Percentiles rank a stretch among this genome's conserved stretches.
phyloP scores from a whole-genome alignment of 2,113 vertebrate species.

The Gnathonemus echidnorhynchus region DNA sequence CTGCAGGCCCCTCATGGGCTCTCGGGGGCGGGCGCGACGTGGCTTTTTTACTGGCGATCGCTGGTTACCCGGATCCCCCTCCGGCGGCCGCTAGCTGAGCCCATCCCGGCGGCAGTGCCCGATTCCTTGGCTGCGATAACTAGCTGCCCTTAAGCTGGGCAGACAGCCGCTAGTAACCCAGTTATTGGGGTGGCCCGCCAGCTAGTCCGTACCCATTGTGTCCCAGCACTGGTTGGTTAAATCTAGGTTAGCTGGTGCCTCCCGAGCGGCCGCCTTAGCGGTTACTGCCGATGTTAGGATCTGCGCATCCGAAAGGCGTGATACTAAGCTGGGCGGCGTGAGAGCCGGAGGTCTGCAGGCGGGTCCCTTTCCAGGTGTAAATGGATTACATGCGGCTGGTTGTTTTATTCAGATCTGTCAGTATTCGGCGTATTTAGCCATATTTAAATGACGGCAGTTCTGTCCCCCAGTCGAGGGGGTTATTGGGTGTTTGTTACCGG shows the following conservation, averaged over 20 bases:
- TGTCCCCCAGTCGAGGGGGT: neutral
- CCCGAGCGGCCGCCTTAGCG: neutral
- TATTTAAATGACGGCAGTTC: neutral
- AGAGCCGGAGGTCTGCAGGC: no score
- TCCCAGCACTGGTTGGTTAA: neutral
- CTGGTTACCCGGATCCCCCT: neutral
- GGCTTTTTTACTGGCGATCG: neutral
- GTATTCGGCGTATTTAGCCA: neutral
- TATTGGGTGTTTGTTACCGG: neutral
- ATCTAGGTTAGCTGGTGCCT: neutral
- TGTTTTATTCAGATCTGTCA: neutral
- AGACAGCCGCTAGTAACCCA: neutral
- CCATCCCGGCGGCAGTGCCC: neutral
- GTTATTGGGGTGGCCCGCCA: neutral
- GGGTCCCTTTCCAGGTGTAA: neutral
- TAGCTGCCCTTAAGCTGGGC: neutral
- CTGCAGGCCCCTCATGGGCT: neutral
- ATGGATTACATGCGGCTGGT: neutral
- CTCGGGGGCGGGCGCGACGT: neutral
- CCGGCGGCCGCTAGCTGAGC: neutral
- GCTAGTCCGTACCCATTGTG: neutral
- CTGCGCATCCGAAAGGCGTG: no score
- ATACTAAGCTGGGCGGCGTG: no score
- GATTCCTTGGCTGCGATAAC: neutral
- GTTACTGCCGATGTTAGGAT: neutral